Conservation (phyloP, 2,888 invertebrate species). For the Microplitis deprimator region DNA sequence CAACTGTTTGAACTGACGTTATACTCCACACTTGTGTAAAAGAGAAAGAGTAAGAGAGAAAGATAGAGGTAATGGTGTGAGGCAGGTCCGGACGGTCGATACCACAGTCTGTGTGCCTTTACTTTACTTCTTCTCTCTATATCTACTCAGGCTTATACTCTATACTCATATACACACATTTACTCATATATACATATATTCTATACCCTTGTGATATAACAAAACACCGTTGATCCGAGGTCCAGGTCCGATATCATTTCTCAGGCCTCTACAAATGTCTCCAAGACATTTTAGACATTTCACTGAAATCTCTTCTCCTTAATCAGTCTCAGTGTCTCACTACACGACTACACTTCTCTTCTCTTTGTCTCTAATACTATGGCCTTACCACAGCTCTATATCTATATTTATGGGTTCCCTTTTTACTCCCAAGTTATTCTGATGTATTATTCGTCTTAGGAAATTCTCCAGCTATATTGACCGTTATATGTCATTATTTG, state of each 20-base stretch:
- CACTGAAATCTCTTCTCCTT: neutral
- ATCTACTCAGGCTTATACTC: constrained; percentile 67
- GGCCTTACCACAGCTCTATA: neutral
- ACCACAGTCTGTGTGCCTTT: constrained; percentile 75
- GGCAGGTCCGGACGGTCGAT: constrained; percentile 77
- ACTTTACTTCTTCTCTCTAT: constrained; percentile 65
- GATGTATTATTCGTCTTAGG: neutral
- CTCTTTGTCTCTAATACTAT: too few relatives aligned
- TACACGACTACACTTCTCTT: too few relatives aligned
- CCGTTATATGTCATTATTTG: neutral
- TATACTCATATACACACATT: constrained; percentile 47
- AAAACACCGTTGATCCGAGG: neutral
- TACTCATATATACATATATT: neutral
- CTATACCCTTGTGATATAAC: constrained; percentile 51
- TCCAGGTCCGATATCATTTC: neutral
- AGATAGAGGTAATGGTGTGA: constrained; percentile 59
- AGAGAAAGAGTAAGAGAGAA: constrained; percentile 35
- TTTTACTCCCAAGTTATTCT: neutral
- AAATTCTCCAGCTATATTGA: neutral
- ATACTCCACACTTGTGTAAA: neutral
- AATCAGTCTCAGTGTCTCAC: neutral
- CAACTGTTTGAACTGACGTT: constrained; percentile 28
- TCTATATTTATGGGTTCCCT: neutral
- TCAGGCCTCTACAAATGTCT: neutral
- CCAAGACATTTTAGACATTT: neutral